Conservation (phyloP, 2,797 vertebrate species). For the Parauchenoglanis punctatus region DNA sequence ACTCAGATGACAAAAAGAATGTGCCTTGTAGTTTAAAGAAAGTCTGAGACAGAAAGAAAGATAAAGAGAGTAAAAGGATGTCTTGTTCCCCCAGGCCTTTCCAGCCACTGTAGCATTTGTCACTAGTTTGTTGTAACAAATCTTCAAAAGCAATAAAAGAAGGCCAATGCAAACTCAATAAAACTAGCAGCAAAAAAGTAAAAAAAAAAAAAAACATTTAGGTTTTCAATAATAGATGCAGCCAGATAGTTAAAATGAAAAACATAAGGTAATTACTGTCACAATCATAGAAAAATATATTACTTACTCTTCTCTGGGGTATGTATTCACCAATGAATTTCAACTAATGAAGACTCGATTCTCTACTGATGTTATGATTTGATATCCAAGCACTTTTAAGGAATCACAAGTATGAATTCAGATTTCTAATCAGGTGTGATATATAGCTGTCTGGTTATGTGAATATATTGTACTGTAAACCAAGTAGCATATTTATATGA, state of each 20-base stretch:
- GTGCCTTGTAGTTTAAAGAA: too few relatives aligned
- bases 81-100: too few relatives aligned
- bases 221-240: not conserved
- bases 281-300: not conserved
- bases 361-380: not conserved
- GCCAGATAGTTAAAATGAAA: not conserved
- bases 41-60: too few relatives aligned
- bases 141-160: conserved; percentile 44
- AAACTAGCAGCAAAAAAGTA: too few relatives aligned
- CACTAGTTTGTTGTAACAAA: conserved; percentile 39
- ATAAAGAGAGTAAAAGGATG: too few relatives aligned
- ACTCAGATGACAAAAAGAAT: too few relatives aligned
- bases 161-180: not conserved
- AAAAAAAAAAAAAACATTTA: not conserved
- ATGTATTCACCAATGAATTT: not conserved
- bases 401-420: not conserved
- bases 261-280: not conserved
- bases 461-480: not conserved
- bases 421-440: not conserved
- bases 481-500: not conserved
- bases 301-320: not conserved
- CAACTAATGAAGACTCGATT: not conserved
- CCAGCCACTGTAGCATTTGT: conserved; percentile 30
- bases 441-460: not conserved
- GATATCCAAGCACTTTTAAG: not conserved